These are phyloP conservation scores for Brachionus koreanus DNA, from an alignment of 1,140 invertebrate genomes.

Conservation along the genomic window DNA sequence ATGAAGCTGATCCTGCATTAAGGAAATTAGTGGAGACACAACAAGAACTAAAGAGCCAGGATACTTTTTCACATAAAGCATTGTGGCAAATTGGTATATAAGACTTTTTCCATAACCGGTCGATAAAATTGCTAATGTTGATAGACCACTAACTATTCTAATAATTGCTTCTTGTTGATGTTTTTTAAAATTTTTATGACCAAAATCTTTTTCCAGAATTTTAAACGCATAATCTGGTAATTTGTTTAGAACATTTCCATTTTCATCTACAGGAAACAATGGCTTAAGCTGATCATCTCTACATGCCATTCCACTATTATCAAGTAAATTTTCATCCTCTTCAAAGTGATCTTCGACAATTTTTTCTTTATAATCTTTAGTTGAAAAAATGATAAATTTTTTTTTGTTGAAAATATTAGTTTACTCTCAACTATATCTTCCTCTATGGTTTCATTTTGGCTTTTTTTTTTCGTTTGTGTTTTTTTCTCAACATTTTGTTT, in stretches of 20 bases:
- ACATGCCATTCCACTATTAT: neutral
- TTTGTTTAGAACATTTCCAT: neutral
- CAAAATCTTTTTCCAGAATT: conserved; percentile 37
- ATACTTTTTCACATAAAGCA: conserved; percentile 1
- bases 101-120: conserved; percentile 38
- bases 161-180: conserved; percentile 25
- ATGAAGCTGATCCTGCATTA: conserved; percentile 65
- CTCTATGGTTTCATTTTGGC: neutral
- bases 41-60: conserved; percentile 63
- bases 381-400: neutral
- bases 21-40: conserved; percentile 67
- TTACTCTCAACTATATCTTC: neutral
- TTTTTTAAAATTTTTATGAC: conserved; percentile 27
- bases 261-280: neutral
- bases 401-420: neutral
- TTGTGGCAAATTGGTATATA: conserved; percentile 33
- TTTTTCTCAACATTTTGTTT: neutral
- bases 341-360: neutral
- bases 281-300: neutral
- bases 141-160: conserved; percentile 10
- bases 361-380: neutral
- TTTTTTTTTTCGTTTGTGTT: neutral
- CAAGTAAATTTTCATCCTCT: neutral
- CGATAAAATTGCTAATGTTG: neutral
- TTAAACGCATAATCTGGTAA: conserved; percentile 12